These are phyloP conservation scores for Sebastolobus altivelis DNA, from an alignment of 2,797 vertebrate species.

Conservation along the genomic window DNA sequence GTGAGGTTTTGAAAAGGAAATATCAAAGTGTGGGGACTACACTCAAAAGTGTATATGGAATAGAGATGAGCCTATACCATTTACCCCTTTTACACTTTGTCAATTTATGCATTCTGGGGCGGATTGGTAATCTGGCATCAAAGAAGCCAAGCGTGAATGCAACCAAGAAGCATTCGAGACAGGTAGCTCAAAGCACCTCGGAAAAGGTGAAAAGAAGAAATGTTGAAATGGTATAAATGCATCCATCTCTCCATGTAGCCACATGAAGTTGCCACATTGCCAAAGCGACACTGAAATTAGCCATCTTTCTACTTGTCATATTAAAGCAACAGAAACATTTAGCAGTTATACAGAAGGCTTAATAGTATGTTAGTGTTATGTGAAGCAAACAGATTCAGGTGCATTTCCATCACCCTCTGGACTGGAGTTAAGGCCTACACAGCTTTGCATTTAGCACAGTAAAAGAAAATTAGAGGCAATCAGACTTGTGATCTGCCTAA, in stretches of 20 bases:
- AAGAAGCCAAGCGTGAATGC: background rate
- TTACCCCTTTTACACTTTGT: background rate
- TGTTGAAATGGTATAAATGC: background rate
- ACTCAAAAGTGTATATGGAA: background rate
- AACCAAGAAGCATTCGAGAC: background rate
- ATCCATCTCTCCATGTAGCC: slow-evolving; percentile 8
- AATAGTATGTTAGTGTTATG: background rate
- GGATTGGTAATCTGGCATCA: background rate
- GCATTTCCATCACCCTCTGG: background rate
- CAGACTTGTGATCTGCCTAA: slow-evolving; percentile 7
- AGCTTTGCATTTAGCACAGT: background rate
- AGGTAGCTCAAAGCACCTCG: background rate
- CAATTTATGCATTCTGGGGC: background rate
- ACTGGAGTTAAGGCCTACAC: background rate
- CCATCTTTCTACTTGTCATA: background rate
- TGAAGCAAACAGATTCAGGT: background rate
- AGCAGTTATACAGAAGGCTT: background rate
- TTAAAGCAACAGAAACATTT: background rate
- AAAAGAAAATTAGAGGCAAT: background rate
- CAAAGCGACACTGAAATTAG: background rate
- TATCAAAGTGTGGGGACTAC: background rate
- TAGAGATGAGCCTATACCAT: background rate
- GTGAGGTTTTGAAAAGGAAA: background rate
- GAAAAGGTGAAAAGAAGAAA: background rate
- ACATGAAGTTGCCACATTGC: background rate